These are phyloP conservation scores for Heliornis fulica DNA, from an alignment of 2,113 vertebrate species.

Conservation along the genomic window DNA sequence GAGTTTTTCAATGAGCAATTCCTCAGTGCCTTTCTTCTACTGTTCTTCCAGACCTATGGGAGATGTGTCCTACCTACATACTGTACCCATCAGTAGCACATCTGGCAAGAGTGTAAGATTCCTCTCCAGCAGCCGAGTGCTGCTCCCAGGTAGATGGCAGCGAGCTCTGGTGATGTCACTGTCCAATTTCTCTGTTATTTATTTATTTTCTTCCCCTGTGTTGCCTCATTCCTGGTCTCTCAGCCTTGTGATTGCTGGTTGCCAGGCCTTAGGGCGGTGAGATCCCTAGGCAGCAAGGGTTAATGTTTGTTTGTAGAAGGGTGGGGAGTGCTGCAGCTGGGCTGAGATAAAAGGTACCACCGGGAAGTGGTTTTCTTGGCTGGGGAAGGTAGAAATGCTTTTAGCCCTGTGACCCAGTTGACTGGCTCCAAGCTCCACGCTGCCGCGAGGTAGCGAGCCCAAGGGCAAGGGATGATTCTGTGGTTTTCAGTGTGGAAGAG, in stretches of 20 bases:
- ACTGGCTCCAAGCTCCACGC: slow-evolving; percentile 16
- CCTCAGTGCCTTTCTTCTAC: background rate
- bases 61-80: background rate
- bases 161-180: background rate
- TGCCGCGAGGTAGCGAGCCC: background rate
- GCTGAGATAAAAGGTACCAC: slow-evolving; percentile 61
- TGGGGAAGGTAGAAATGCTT: slow-evolving; percentile 57
- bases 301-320: slow-evolving; percentile 62
- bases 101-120: background rate
- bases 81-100: background rate
- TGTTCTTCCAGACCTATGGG: background rate
- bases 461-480: background rate
- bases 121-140: background rate
- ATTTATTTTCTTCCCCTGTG: background rate
- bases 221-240: background rate
- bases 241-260: accelerated
- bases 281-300: slow-evolving; percentile 41
- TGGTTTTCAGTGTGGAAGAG: background rate
- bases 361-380: slow-evolving; percentile 66
- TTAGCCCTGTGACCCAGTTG: slow-evolving; percentile 58
- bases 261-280: background rate
- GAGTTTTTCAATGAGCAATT: background rate
- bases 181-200: background rate
- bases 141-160: background rate
- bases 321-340: slow-evolving; percentile 49